Base-by-base conservation (phyloP, 2,797 vertebrate species). In the Gymnoscopelus microlampas region DNA sequence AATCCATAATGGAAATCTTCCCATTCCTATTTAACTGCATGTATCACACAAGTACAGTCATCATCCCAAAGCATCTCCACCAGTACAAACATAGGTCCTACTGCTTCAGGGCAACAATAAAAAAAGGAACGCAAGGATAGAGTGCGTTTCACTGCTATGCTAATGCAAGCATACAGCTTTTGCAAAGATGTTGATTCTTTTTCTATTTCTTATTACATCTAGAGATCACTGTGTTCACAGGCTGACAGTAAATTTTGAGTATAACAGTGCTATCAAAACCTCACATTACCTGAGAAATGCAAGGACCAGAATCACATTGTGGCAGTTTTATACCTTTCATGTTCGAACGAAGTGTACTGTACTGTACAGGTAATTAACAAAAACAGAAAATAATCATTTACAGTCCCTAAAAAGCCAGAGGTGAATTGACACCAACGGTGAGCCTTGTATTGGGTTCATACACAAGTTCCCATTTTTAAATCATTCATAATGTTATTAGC, bases 11-110 rank as follows among this genome's bases (percentile, higher is more conserved):
- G 73, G 57, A 64, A 23, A 68, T 80, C 63, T 7, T 63, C 53
- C 23, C n/a, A 23, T 61, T 74, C 68, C 59, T 19, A 70, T 79
- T 86, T 82, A 86, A 84, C 79, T 89, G 82, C 82, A 89, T 78
- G 49, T 74, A 73, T 73, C 77, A 60, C 80, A 84, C 77, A 87
- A 65, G 50, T 70, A 73, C 10, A 32, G 62, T 57, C 57, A 71
- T 57, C 63, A 48, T 60, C 66, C 48, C 24, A 53, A 48, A 39
- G 13, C 35, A 51, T 76, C 72, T 63, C 55, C 77, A 76, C 48
- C 51, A 71, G 56, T 56, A 66, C 76, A 60, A 53, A 67, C 39
- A 56, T 50, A 60, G 51, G 54, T 72, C 49, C 26, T 29, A 44
- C 47, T 55, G 59, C 47, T 23, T 19, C 62, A 58, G 65, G 14